Evolutionary conservation across 2,797 vertebrate genomes (phyloP).

Genomic region (Pangasius macronema): DNA sequence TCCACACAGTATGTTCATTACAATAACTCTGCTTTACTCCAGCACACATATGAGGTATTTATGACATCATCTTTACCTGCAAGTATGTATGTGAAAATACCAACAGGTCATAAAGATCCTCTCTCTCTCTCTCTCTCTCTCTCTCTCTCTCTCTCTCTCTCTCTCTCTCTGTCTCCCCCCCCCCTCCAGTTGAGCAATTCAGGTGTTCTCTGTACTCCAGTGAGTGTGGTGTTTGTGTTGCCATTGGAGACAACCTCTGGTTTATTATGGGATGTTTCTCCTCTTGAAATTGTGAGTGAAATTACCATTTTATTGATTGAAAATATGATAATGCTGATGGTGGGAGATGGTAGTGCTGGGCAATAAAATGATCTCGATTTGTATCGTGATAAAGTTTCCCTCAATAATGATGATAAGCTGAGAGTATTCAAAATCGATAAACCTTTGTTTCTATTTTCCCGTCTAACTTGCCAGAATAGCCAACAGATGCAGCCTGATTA

Average conservation of each 20-base stretch:
- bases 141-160: neutral
- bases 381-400: too few species aligned
- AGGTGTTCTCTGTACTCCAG: constrained; percentile 39
- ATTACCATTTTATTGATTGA: neutral
- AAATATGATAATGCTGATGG: neutral
- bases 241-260: constrained; percentile 48
- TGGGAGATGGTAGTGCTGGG: neutral
- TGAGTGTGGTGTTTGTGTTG: constrained; percentile 51
- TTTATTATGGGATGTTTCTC: constrained; percentile 46
- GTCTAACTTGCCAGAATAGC: too few species aligned
- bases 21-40: constrained; percentile 27
- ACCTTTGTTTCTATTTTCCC: too few species aligned
- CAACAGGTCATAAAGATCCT: neutral
- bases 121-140: neutral
- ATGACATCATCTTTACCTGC: neutral
- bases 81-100: neutral
- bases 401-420: too few species aligned
- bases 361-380: neutral
- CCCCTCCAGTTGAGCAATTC: constrained; percentile 27
- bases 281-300: constrained; percentile 36
- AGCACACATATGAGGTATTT: constrained; percentile 21
- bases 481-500: too few species aligned
- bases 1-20: constrained; percentile 40
- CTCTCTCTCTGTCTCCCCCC: neutral
- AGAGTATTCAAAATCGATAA: too few species aligned